Evolutionary conservation across 2,113 vertebrate species (phyloP).

Genomic region (Hiodon alosoides): DNA sequence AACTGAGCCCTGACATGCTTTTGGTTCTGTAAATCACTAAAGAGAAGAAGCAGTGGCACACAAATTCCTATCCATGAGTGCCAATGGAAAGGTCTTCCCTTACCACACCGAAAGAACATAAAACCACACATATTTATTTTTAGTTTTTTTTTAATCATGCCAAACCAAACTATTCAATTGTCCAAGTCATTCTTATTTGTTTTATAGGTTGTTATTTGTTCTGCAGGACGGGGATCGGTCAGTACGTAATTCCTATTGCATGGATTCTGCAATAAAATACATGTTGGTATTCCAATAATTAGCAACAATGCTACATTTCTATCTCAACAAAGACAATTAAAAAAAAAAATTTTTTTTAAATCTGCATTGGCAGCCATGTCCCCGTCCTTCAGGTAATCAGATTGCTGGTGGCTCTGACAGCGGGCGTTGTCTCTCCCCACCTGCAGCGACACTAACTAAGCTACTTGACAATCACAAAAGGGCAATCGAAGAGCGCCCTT

Average conservation of each 20-base stretch:
- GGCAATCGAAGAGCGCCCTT: neutral
- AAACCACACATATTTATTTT: neutral
- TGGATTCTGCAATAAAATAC: no score
- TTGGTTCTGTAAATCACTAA: neutral
- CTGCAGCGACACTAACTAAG: neutral
- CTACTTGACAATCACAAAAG: neutral
- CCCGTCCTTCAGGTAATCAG: constrained; percentile 9
- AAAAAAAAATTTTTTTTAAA: constrained; percentile 2
- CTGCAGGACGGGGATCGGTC: no score
- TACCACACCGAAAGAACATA: no score
- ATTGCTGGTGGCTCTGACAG: neutral
- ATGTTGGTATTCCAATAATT: no score
- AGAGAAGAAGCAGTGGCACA: neutral
- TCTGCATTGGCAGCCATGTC: neutral
- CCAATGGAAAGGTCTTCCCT: no score
- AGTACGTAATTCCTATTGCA: no score
- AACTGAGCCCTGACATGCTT: neutral
- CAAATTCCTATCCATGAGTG: no score
- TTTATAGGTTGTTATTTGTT: no score
- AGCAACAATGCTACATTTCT: no score
- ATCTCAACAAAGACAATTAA: neutral
- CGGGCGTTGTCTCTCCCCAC: neutral
- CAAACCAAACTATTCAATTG: neutral
- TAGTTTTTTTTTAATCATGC: neutral
- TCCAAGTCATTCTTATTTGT: no score